Base-by-base conservation (phyloP, 1,140 invertebrate genomes). In the Hirudo medicinalis region DNA sequence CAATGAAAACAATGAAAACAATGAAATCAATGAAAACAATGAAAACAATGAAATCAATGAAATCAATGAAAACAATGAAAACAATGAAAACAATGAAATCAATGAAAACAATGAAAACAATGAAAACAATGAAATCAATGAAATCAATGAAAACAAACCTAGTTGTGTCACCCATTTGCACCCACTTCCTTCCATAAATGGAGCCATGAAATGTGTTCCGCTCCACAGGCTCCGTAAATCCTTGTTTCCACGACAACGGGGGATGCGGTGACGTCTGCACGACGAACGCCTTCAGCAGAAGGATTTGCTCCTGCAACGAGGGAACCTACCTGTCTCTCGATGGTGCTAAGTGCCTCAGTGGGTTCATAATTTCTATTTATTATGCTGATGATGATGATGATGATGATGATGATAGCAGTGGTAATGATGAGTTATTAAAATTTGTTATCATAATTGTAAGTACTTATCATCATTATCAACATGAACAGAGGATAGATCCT, bases 251-350 rank as follows among this genome's bases (percentile, higher is more conserved):
- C 5, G 91, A 91, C 77, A 97, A 97, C 77, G 94, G 92, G 22
- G 94, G 94, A 0, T 98, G 95, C 81, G 89, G 91, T 0, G 90
- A 97, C 71, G 90, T 89, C 72, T 98, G 94, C 80, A 90, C 92
- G 78, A 91, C 92, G 2, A 88, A 88, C 36, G 85, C 86, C 0
- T 90, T 93, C 76, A 88, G 87, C 69, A 88, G 89, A 29, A 71
- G 76, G 0, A 25, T 53, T 19, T 80, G 79, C 74, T 54, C 40
- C n/a, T 80, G 79, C 73, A 71, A 32, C 0, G 85, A 43, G 77
- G 85, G 29, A 20, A 60, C 72, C 4, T 49, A 49, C 43, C 13
- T 49, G 43, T 69, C 27, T 22, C 29, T 68, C 63, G n/a, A 74
- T 55, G 25, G 53, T 78, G 76, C 74, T 66, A 54, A 43, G 20